phyloP scores from a whole-genome alignment of 2,888 invertebrate genomes.

The Axea sp. region DNA sequence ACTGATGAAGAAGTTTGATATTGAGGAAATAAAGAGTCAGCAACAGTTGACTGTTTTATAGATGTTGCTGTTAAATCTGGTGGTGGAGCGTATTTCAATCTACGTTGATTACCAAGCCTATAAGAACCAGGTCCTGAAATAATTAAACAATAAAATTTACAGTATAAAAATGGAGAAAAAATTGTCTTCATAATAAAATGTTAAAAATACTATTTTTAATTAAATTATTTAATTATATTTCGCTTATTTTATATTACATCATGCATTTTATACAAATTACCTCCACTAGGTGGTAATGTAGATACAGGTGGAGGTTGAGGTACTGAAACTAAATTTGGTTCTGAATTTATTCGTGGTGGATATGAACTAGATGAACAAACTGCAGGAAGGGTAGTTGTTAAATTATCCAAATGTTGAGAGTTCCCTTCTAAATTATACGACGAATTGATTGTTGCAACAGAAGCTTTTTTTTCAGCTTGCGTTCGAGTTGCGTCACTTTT shows the following conservation, averaged over 20 bases:
- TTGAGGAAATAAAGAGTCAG: slow-evolving; percentile 34
- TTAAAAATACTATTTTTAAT: too few species aligned
- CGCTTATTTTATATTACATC: too few species aligned
- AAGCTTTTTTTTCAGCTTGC: slow-evolving; percentile 24
- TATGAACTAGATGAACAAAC: slow-evolving; percentile 32
- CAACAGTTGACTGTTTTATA: slow-evolving; percentile 16
- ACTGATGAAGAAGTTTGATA: slow-evolving; percentile 16
- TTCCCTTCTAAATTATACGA: slow-evolving; percentile 10
- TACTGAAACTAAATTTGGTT: slow-evolving; percentile 38
- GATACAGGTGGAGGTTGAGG: slow-evolving; percentile 61
- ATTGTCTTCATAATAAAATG: not conserved
- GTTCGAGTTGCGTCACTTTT: slow-evolving; percentile 65
- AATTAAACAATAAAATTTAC: not conserved
- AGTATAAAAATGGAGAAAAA: not conserved
- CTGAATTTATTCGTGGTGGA: slow-evolving; percentile 7
- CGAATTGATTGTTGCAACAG: slow-evolving; percentile 1
- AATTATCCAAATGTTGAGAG: slow-evolving; percentile 12
- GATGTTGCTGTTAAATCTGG: slow-evolving; percentile 83
- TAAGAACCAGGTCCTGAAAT: slow-evolving; percentile 78
- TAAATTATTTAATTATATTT: too few species aligned
- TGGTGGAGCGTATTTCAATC: slow-evolving; percentile 88
- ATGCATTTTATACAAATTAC: slow-evolving; percentile 59
- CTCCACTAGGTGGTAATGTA: slow-evolving; percentile 66
- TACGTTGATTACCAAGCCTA: slow-evolving; percentile 84
- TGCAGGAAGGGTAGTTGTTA: slow-evolving; percentile 2